phyloP scores from a whole-genome alignment of 2,113 vertebrate genomes.

The Canis aureus region DNA sequence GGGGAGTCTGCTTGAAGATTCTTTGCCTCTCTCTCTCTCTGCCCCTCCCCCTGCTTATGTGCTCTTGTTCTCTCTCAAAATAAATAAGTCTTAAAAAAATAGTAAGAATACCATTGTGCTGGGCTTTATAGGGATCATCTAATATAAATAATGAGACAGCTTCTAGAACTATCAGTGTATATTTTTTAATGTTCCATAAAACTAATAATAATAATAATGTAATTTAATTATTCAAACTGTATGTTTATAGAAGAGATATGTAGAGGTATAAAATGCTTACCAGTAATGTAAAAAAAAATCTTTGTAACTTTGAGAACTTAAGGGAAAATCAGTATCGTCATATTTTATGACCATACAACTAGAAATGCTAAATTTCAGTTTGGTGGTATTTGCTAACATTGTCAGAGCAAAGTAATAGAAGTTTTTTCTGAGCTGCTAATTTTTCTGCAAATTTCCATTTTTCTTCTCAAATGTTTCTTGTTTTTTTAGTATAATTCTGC shows the following conservation, averaged over 20 bases:
- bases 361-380: constrained; percentile 56
- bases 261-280: constrained; percentile 38
- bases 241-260: background rate
- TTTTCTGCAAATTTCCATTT: constrained; percentile 55
- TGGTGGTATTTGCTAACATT: constrained; percentile 10
- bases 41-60: background rate
- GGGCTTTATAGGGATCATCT: constrained; percentile 25
- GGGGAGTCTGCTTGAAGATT: background rate
- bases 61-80: no score
- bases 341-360: constrained; percentile 54
- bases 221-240: constrained; percentile 35
- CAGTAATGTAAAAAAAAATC: background rate
- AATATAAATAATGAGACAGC: constrained; percentile 43
- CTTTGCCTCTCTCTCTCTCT: background rate
- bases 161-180: constrained; percentile 28
- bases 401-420: constrained; percentile 38
- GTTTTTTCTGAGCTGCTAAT: constrained; percentile 55
- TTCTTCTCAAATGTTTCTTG: constrained; percentile 45
- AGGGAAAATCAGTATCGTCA: constrained; percentile 20
- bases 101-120: background rate
- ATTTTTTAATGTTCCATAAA: constrained; percentile 62
- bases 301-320: constrained; percentile 8
- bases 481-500: constrained; percentile 64
- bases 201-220: background rate
- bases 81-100: no score